These are phyloP conservation scores for Aphodius granarius DNA, from an alignment of 2,888 invertebrate species.

Conservation along the genomic window DNA sequence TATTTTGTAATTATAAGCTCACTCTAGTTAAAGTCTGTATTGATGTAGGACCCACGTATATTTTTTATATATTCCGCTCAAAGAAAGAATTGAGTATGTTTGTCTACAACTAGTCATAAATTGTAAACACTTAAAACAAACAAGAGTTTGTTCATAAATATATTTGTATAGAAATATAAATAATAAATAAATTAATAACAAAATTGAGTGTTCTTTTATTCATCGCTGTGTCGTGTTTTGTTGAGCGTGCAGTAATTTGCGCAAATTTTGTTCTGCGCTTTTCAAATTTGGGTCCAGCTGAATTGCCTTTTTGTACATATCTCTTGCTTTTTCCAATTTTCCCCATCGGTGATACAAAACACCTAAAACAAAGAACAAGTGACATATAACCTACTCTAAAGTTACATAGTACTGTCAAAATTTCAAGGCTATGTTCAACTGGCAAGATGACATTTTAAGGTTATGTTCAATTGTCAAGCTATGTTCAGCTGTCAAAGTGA, in stretches of 20 bases:
- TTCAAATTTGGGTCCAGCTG: constrained; percentile 69
- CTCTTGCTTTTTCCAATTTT: constrained; percentile 70
- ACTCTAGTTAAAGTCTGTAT: background rate
- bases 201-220: constrained; percentile 2
- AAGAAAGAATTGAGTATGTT: background rate
- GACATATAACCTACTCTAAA: background rate
- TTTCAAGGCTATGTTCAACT: too few species aligned
- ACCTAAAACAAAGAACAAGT: constrained; percentile 55
- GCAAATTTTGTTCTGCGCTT: constrained; percentile 72
- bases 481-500: too few species aligned
- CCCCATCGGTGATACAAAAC: constrained; percentile 94
- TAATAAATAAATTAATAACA: constrained; percentile 22
- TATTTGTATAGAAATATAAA: constrained; percentile 24
- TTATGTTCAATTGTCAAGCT: too few species aligned
- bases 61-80: background rate
- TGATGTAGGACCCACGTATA: background rate
- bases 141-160: constrained; percentile 20
- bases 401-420: background rate
- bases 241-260: constrained; percentile 48
- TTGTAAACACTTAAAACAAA: background rate
- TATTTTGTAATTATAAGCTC: background rate
- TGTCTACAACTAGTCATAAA: background rate
- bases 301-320: constrained; percentile 76
- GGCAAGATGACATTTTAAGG: too few species aligned
- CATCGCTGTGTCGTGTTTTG: constrained; percentile 17